phyloP scores from a whole-genome alignment of 2,797 vertebrate genomes.

The Tadarida brasiliensis region DNA sequence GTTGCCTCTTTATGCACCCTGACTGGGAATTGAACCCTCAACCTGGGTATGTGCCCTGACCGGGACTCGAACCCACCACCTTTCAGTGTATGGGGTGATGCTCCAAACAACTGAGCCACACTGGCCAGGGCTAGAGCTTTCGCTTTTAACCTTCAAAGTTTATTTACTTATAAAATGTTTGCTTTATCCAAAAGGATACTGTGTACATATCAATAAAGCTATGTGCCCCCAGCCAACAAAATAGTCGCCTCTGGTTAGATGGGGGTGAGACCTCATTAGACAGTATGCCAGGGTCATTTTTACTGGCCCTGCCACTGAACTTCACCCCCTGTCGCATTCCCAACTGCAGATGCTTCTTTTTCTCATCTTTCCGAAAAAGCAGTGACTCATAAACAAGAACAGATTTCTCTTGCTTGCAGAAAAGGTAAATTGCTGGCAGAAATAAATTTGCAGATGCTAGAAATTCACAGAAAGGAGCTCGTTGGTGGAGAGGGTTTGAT shows the following conservation, averaged over 20 bases:
- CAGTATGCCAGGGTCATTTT: not conserved
- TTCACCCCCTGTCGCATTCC: slow-evolving; percentile 55
- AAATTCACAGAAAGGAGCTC: slow-evolving; percentile 75
- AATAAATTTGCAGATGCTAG: slow-evolving; percentile 85
- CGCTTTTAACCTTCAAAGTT: slow-evolving; percentile 31
- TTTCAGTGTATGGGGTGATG: not conserved
- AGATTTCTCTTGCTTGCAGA: slow-evolving; percentile 82
- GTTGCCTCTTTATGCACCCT: not conserved
- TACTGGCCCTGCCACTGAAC: not conserved
- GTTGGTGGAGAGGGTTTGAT: slow-evolving; percentile 60
- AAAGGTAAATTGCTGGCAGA: slow-evolving; percentile 84
- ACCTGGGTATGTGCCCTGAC: not conserved
- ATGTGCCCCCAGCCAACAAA: not conserved
- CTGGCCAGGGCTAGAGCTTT: slow-evolving; percentile 17
- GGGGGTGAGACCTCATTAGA: not conserved
- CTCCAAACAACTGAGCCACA: not conserved
- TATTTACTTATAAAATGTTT: slow-evolving; percentile 61
- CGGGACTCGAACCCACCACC: not conserved
- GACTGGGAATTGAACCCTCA: not conserved
- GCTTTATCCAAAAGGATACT: slow-evolving; percentile 52
- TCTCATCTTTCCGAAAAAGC: slow-evolving; percentile 68
- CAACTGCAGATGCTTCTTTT: slow-evolving; percentile 76
- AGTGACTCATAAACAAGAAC: slow-evolving; percentile 81
- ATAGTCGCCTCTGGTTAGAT: not conserved
- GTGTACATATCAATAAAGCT: slow-evolving; percentile 51